phyloP scores from a whole-genome alignment of 92 coral and sea anemone genomes.

The Umimayanthus chanpuru region DNA sequence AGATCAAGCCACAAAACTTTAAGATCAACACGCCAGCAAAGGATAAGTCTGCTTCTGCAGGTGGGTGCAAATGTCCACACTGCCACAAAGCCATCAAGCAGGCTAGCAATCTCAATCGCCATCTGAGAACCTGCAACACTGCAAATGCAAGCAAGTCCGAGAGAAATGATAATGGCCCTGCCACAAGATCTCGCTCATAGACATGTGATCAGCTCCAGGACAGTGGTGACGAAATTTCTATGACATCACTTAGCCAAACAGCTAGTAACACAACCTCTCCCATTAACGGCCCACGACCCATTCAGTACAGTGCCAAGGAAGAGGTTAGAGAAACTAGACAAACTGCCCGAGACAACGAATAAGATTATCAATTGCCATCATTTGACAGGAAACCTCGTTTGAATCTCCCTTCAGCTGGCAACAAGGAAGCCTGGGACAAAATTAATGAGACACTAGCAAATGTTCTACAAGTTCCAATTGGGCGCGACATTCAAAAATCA shows the following conservation, averaged over 20 bases:
- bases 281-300: too few relatives aligned
- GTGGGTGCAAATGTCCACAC: background rate
- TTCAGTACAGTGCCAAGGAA: too few relatives aligned
- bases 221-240: background rate
- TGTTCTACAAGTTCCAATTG: too few relatives aligned
- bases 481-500: too few relatives aligned
- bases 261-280: background rate
- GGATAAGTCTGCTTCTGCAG: too few relatives aligned
- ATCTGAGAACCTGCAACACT: background rate
- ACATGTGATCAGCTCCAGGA: background rate
- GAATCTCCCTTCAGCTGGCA: too few relatives aligned
- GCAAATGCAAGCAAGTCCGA: background rate
- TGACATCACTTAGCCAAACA: background rate
- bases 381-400: too few relatives aligned
- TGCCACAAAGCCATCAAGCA: background rate
- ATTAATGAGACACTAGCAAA: too few relatives aligned
- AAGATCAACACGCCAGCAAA: background rate
- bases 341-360: too few relatives aligned
- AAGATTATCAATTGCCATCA: too few relatives aligned
- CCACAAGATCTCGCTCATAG: background rate
- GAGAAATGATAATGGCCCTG: background rate
- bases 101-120: background rate
- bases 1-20: background rate
- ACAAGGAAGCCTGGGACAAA: too few relatives aligned
- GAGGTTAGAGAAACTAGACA: too few relatives aligned